Conservation (phyloP, 2,888 invertebrate genomes). For the Nasonovia ribisnigri region DNA sequence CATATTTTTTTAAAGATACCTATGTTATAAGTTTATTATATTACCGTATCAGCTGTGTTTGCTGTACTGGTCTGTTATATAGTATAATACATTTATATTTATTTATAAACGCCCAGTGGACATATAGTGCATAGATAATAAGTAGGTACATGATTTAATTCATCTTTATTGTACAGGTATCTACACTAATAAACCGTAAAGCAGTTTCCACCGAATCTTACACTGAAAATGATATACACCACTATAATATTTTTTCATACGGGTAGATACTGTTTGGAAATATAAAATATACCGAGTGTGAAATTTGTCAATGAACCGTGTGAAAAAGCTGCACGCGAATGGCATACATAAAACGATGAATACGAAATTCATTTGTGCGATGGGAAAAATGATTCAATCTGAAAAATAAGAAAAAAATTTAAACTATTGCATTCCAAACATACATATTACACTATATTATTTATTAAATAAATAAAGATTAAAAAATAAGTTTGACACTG, state of each 20-base stretch:
- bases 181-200: not conserved
- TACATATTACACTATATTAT: no score
- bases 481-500: not conserved
- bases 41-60: not conserved
- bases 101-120: no score
- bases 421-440: not conserved
- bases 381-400: not conserved
- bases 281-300: not conserved
- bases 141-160: not conserved
- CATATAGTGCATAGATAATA: no score
- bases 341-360: not conserved
- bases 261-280: not conserved
- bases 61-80: no score
- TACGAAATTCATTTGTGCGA: not conserved
- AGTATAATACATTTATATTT: no score
- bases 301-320: not conserved
- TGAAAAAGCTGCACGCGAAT: not conserved
- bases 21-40: not conserved
- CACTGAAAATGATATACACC: not conserved
- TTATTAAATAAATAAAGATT: no score
- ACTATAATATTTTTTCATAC: not conserved
- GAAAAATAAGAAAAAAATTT: not conserved
- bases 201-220: not conserved
- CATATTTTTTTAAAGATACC: not conserved
- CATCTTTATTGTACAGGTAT: not conserved